Evolutionary conservation across 2,888 invertebrate species (phyloP), one percentile per base, ranked within the genome.

Genomic region (Thymelicus sylvestris): DNA sequence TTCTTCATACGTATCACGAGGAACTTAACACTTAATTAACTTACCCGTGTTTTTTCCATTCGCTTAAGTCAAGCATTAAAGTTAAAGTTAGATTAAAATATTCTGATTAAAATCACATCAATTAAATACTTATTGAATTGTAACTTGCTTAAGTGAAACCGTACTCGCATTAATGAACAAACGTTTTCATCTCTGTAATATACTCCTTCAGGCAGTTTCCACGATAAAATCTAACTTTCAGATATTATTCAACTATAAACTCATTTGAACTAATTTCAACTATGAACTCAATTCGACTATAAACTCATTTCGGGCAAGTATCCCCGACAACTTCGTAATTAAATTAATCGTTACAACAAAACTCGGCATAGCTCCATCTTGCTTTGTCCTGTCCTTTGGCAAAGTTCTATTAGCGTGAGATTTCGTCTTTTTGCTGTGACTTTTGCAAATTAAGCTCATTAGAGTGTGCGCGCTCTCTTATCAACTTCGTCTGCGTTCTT

Each of bases 401-500:
- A 80, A 81, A 82, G 79, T 82, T 83, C 78, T 82, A 85, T 85
- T 83, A 82, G 83, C 80, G 77, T 38, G 73, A 77, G 79, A 82
- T 80, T 81, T 79, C 80, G 82, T 85, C 81, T 82, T 80, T 81
- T 79, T 79, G 78, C 79, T 82, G 86, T 84, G 88, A 88, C 89
- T 89, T 85, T 86, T 81, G 84, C 86, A 89, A 91, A 91, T 91
- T 86, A 88, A 87, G 86, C 87, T 88, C 87, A 89, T 90, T 90
- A 86, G 77, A 78, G 77, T 72, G 78, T 76, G 75, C 77, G 77
- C 73, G 72, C 77, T 73, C 74, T 76, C 78, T 78, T 77, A 78
- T 78, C 78, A 73, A 79, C 74, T 77, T 75, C 73, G 79, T 76
- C 76, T 78, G 81, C 81, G 70, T 70, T 82, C 83, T 81, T 81